Evolutionary conservation across 2,113 vertebrate species (phyloP), one percentile per base, ranked within the genome.

Genomic region (Ictidomys tridecemlineatus): DNA sequence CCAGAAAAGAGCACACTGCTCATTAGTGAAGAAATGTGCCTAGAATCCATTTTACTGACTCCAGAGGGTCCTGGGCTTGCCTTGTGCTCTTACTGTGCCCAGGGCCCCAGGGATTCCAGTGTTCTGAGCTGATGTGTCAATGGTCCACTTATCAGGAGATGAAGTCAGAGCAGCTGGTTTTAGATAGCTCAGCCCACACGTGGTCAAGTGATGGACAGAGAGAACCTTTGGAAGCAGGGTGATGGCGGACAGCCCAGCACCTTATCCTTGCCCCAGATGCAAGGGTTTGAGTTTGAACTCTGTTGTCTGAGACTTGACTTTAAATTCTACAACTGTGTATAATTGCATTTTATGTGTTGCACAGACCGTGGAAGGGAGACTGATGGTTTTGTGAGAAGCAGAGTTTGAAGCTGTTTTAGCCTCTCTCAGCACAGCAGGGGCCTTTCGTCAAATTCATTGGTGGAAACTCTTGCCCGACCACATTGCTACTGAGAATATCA

Each of bases 371-470:
- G 42, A 72, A 65, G 34, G 63, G 77, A 95, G 77, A 72, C 34
- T 72, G 84, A 90, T 80, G 77, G 9, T 77, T 34, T 42, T 91
- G 65, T 87, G 88, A 76, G 65, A 30, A 82, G 88, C 65, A 51
- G 61, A 80, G 78, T 95, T 63, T 69, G 85, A 70, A 93, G 67
- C 18, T 83, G 77, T 51, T 88, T 94, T 51, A 94, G 73, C 48
- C 63, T 93, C 63, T 95, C 85, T 65, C 67, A 94, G 53, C 93
- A 78, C 94, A 94, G 91, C 96, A 89, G 95, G 96, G 32, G 16
- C 61, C 94, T 97, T 95, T 97, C 95, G 93, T 95, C 96, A 94
- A 56, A 88, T 89, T 78, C 91, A 96, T 91, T 90, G 42, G 72
- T 12, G 11, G 88, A 92, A 95, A 63, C 93, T 30, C n/a, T 94